Conservation (phyloP, 2,113 vertebrate genomes). For the Gobiocypris rarus region DNA sequence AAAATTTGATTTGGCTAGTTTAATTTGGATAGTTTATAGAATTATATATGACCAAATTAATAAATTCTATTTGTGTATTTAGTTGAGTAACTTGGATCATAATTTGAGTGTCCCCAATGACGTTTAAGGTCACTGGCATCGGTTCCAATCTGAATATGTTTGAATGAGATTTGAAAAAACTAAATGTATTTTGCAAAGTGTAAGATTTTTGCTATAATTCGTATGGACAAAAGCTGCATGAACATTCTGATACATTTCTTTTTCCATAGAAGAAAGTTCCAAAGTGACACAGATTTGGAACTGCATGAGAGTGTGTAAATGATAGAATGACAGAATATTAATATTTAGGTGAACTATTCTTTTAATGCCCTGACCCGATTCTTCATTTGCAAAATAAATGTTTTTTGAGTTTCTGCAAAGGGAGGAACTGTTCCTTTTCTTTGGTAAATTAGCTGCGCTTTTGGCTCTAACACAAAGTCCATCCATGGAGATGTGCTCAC, state of each 20-base stretch:
- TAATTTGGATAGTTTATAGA: too few relatives aligned
- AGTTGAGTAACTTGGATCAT: too few relatives aligned
- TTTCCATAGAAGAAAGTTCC: neutral
- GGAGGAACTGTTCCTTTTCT: neutral
- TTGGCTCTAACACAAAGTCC: conserved; percentile 39
- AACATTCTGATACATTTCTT: neutral
- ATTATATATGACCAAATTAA: too few relatives aligned
- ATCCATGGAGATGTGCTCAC: neutral
- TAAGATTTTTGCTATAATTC: neutral
- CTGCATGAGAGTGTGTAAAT: neutral
- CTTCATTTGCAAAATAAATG: conserved; percentile 27
- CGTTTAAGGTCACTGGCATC: neutral
- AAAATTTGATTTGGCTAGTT: too few relatives aligned
- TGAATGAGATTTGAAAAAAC: neutral
- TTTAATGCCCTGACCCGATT: conserved; percentile 15
- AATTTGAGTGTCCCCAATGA: too few relatives aligned
- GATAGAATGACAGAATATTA: neutral
- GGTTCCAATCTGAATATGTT: neutral
- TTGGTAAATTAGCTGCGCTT: conserved; percentile 47
- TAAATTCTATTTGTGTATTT: too few relatives aligned
- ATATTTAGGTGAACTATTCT: neutral
- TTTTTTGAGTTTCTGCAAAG: neutral
- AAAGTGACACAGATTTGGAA: neutral
- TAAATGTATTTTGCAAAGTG: neutral
- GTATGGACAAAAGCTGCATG: neutral